A percentile compares a stretch with the other conserved stretches of the same genome.
phyloP scores from a whole-genome alignment of 2,888 invertebrate genomes.

The Scaptomyza parva region DNA sequence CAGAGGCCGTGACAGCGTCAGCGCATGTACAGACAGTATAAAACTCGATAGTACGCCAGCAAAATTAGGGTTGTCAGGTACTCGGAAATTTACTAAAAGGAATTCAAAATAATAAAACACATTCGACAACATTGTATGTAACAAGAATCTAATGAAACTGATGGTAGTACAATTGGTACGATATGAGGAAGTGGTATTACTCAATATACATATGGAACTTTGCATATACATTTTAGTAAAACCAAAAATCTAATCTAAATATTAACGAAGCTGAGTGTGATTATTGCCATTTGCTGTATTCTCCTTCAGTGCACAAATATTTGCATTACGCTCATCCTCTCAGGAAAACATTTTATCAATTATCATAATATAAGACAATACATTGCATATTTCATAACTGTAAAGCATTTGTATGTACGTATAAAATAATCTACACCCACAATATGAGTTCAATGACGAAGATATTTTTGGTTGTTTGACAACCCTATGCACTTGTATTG shows the following conservation, averaged over 20 bases:
- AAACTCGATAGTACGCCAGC: conserved; percentile 74
- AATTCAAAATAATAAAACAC: too few relatives aligned
- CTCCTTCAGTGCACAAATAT: background rate
- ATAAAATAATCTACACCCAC: conserved; percentile 22
- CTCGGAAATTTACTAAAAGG: background rate
- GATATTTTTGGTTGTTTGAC: conserved; percentile 37
- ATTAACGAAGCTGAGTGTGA: too few relatives aligned
- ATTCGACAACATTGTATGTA: too few relatives aligned
- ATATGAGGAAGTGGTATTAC: background rate
- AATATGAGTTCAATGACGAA: conserved; percentile 58
- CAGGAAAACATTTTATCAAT: background rate
- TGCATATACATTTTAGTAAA: background rate
- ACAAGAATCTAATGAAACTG: background rate
- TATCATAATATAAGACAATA: background rate
- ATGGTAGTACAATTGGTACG: background rate
- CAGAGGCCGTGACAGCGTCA: conserved; percentile 78
- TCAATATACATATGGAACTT: background rate
- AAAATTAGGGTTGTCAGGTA: conserved; percentile 60
- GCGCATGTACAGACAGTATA: conserved; percentile 72
- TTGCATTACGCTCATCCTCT: background rate
- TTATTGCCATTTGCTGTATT: too few relatives aligned
- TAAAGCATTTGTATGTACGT: background rate
- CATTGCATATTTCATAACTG: background rate
- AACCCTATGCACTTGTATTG: conserved; percentile 66
- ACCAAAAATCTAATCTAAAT: too few relatives aligned